phyloP scores from a whole-genome alignment of 1,140 invertebrate genomes.

The Araneus ventricosus region DNA sequence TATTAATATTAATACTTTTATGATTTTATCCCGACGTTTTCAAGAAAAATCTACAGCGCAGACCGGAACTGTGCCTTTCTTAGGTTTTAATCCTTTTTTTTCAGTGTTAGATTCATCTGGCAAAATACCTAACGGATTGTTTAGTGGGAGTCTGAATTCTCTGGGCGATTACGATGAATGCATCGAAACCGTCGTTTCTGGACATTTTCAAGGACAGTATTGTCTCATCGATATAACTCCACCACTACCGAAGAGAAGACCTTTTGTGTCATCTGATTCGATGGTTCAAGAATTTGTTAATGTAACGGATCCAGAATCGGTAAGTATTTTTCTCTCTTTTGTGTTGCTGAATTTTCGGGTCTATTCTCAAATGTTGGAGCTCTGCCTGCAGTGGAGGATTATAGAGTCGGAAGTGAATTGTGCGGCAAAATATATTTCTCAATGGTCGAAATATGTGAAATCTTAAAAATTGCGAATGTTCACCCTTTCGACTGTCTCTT shows the following conservation, averaged over 20 bases:
- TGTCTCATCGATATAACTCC: slow-evolving; percentile 20
- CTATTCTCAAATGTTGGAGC: too few relatives aligned
- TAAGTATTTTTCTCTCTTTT: neutral
- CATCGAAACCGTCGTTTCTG: slow-evolving; percentile 45
- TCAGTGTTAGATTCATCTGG: slow-evolving; percentile 77
- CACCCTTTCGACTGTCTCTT: too few relatives aligned
- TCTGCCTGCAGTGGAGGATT: too few relatives aligned
- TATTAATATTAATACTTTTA: too few relatives aligned
- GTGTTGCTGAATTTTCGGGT: too few relatives aligned
- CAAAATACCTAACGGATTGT: slow-evolving; percentile 69
- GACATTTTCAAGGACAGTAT: slow-evolving; percentile 52
- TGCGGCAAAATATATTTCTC: too few relatives aligned
- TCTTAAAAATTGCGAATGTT: too few relatives aligned
- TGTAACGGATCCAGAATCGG: slow-evolving; percentile 34
- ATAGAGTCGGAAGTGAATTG: too few relatives aligned
- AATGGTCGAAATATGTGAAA: too few relatives aligned
- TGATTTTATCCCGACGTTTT: too few relatives aligned
- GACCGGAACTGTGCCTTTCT: neutral
- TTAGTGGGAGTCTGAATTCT: slow-evolving; percentile 74
- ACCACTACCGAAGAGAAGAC: slow-evolving; percentile 36
- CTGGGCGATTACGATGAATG: slow-evolving; percentile 77
- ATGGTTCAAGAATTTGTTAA: slow-evolving; percentile 57
- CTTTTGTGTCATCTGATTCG: slow-evolving; percentile 6
- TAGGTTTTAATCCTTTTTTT: neutral
- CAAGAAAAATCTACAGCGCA: too few relatives aligned